phyloP scores from a whole-genome alignment of 2,888 invertebrate species.

The Aelia acuminata region DNA sequence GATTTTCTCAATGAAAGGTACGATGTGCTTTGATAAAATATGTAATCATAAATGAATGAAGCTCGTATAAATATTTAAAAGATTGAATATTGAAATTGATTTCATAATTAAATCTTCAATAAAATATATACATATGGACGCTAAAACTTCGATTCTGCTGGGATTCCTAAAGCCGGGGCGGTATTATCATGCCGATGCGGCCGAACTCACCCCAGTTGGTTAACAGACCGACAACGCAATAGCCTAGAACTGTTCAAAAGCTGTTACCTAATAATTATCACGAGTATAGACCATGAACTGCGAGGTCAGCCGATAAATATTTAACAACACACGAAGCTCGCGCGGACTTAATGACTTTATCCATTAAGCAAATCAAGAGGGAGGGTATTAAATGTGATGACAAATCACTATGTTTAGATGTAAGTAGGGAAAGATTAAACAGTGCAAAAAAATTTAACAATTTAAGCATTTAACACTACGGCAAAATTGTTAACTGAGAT shows the following conservation, averaged over 20 bases:
- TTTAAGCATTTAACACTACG: no score
- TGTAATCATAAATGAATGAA: no score
- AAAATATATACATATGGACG: no score
- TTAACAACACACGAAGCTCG: neutral
- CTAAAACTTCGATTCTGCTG: neutral
- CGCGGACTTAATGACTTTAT: neutral
- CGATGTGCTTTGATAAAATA: no score
- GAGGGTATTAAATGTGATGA: no score
- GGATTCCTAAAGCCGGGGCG: no score
- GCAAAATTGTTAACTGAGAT: no score
- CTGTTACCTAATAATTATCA: constrained; percentile 47
- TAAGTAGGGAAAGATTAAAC: neutral
- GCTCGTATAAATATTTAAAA: no score
- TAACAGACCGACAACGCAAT: constrained; percentile 25
- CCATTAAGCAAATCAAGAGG: neutral
- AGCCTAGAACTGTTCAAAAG: neutral
- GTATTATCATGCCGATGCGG: neutral
- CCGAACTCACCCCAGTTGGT: constrained; percentile 15
- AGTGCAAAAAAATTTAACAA: neutral
- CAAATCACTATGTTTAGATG: neutral
- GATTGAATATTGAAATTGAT: no score
- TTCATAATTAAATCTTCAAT: neutral
- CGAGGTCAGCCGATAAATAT: constrained; percentile 9
- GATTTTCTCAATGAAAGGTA: no score
- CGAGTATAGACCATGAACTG: constrained; percentile 6